Evolutionary conservation across 2,888 invertebrate species (phyloP).

Genomic region (Linnaemya tessellans): DNA sequence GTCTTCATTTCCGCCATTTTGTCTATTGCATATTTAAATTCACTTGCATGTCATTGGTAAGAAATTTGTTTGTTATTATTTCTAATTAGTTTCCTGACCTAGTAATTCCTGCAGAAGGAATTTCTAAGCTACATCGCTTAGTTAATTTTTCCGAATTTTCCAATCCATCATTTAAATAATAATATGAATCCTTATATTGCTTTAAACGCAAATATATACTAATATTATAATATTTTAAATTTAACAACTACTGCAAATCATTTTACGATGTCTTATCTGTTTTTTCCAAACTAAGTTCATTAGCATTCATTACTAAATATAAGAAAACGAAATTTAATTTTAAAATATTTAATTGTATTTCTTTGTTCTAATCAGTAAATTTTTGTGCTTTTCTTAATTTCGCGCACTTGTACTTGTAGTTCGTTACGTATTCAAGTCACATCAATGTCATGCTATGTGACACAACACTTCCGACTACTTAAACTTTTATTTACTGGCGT

Average conservation of each 20-base stretch:
- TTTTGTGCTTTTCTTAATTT: background rate
- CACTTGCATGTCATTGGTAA: too few relatives aligned
- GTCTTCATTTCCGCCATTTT: too few relatives aligned
- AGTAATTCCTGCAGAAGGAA: too few relatives aligned
- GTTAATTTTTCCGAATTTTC: too few relatives aligned
- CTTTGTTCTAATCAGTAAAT: constrained; percentile 1
- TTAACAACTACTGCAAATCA: background rate
- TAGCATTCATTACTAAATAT: background rate
- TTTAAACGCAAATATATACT: too few relatives aligned
- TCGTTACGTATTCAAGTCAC: constrained; percentile 48
- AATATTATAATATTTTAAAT: background rate
- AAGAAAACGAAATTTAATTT: background rate
- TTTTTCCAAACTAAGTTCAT: background rate
- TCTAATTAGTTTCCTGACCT: too few relatives aligned
- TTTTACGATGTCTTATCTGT: background rate
- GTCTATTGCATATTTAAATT: too few relatives aligned
- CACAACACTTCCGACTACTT: constrained; percentile 64
- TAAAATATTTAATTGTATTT: background rate
- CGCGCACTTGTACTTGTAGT: background rate
- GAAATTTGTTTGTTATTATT: too few relatives aligned
- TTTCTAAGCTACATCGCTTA: too few relatives aligned
- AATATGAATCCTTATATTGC: too few relatives aligned
- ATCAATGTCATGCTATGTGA: constrained; percentile 59
- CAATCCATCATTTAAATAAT: too few relatives aligned
- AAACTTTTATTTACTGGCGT: constrained; percentile 40